Percentiles rank a stretch among this genome's conserved stretches.
Conservation (phyloP, 1,140 invertebrate species). For the Panonychus citri region DNA sequence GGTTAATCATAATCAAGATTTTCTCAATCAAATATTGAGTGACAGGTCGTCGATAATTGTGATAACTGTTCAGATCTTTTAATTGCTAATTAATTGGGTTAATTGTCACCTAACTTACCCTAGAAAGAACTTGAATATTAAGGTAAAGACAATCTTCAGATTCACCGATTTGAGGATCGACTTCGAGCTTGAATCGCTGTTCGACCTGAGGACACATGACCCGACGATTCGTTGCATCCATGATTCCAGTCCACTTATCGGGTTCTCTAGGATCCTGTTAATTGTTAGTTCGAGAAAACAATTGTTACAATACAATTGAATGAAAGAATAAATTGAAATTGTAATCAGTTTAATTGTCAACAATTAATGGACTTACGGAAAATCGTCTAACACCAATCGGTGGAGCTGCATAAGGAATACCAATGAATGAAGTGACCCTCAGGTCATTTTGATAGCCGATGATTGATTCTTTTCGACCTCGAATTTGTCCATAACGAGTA, state of each 20-base stretch:
- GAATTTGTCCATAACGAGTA: constrained; percentile 1
- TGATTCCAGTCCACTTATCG: not conserved
- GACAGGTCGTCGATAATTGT: too few species aligned
- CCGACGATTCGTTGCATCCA: not conserved
- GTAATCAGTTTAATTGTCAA: not conserved
- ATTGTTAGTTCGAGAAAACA: not conserved
- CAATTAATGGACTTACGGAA: not conserved
- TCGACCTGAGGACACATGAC: constrained; percentile 11
- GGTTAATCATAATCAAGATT: too few species aligned
- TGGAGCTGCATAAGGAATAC: constrained; percentile 7
- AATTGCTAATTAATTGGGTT: too few species aligned
- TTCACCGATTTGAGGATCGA: constrained; percentile 1
- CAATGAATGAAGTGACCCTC: not conserved
- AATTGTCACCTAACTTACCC: not conserved
- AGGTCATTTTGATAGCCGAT: not conserved
- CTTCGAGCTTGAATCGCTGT: constrained; percentile 2
- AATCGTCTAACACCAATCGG: constrained; percentile 7
- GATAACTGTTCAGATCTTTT: too few species aligned
- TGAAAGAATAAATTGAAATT: too few species aligned
- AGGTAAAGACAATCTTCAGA: constrained; percentile 11
- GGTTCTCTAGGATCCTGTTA: not conserved
- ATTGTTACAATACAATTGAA: too few species aligned
- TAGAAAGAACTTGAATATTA: constrained; percentile 9
- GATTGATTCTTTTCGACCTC: not conserved
- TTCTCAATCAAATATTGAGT: too few species aligned